Evolutionary conservation across 1,140 invertebrate species (phyloP), one percentile per base, ranked within the genome.

Genomic region (Ips typographus): DNA sequence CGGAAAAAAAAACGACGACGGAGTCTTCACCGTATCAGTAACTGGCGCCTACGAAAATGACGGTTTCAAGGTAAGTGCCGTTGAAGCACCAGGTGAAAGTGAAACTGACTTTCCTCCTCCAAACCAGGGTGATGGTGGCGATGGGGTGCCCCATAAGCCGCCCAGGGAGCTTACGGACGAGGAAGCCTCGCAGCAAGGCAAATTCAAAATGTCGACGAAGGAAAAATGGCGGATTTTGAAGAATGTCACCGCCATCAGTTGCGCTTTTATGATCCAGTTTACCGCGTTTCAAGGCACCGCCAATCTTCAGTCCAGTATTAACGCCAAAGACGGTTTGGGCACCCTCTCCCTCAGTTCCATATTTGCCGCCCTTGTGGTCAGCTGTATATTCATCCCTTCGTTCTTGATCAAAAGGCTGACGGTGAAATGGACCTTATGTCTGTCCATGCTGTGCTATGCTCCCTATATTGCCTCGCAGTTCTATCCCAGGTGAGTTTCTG

Each of bases 391-490:
- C 82, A 86, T 98, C 36, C 95, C 95, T 4, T 94, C 93, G 6
- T 89, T 94, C 79, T 80, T 95, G 42, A 96, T 96, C 75, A 91
- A 92, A 76, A 86, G 90, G 76, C 84, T 98, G 65, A 96, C 94
- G 5, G 94, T 94, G 60, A 98, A 98, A 82, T 95, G 94, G 93
- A 98, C 96, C 0, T 84, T 98, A 8, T 94, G 94, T 65, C 76
- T 93, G 7, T 94, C 93, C 5, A 94, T 98, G 90, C 78, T 94
- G 44, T 94, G 94, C 77, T 98, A 98, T 83, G 91, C 92, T 4
- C 89, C 94, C 0, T 99, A 98, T 82, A 96, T 98, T 76, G 92
- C 85, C 3, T 91, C 94, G 2, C 96, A 98, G 82, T 95, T 98
- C 75, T 93, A 94, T 75, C 94, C 95, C 1, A 84, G 84, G 63